Evolutionary conservation across 2,888 invertebrate genomes (phyloP).

Genomic region (Empis stercorea): DNA sequence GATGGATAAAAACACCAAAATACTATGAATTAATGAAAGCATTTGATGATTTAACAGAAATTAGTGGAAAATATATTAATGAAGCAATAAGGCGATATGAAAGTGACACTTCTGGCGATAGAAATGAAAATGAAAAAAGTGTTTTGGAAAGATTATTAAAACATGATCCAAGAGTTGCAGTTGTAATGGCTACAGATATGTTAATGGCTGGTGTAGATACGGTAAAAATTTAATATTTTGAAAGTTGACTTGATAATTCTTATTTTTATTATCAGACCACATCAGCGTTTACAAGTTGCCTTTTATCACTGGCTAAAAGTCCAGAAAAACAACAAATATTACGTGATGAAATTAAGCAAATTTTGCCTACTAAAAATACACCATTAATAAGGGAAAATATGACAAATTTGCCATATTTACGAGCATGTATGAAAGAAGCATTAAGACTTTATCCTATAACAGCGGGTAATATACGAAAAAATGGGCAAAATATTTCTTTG

Average conservation of each 20-base stretch:
- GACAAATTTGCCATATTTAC: constrained; percentile 45
- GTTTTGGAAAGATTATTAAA: constrained; percentile 50
- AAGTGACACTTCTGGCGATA: constrained; percentile 23
- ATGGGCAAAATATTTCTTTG: constrained; percentile 43
- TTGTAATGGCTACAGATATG: constrained; percentile 58
- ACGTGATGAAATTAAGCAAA: constrained; percentile 41
- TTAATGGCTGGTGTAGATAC: constrained; percentile 59
- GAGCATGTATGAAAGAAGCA: constrained; percentile 62
- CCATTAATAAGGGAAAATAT: constrained; percentile 37
- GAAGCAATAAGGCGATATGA: constrained; percentile 22
- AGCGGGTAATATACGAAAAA: constrained; percentile 41
- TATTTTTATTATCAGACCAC: constrained; percentile 26
- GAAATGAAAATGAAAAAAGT: constrained; percentile 41
- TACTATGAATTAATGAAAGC: constrained; percentile 21
- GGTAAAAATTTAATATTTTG: constrained; percentile 35
- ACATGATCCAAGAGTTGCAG: constrained; percentile 47
- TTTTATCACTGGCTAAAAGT: constrained; percentile 43
- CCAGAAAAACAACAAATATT: constrained; percentile 50
- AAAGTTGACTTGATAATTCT: background rate
- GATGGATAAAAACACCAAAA: constrained; percentile 22
- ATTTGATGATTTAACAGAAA: constrained; percentile 19
- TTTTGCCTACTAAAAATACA: constrained; percentile 35
- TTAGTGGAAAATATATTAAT: constrained; percentile 25
- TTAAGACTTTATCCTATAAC: constrained; percentile 46
- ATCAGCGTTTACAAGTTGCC: constrained; percentile 16